Evolutionary conservation across 2,888 invertebrate species (phyloP), one percentile per base, ranked within the genome.

Genomic region (Macropis europaea): DNA sequence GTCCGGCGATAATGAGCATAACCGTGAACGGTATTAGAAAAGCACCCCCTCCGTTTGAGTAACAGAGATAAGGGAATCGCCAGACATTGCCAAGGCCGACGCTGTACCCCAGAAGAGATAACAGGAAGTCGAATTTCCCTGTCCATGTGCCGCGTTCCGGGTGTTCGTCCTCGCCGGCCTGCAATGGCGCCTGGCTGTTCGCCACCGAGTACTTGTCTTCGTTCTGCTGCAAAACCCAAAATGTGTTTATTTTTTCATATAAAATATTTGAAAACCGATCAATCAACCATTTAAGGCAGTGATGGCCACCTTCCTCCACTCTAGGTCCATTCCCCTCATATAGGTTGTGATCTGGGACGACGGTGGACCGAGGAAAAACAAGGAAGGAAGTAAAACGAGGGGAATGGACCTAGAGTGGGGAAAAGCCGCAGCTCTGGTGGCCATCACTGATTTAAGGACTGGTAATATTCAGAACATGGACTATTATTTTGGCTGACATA

Each of bases 11-110:
- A 80, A 96, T 91, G 75, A 97, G 92, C 94, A 96, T 95, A 70
- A 95, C 92, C 64, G 94, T 93, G 87, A 96, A 97, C 7, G 96
- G 96, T 87, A 97, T 95, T 19, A 97, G 92, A 89, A 97, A 96
- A 32, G 95, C 95, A 57, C 95, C 95, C 82, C 95, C 95, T 45
- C 95, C 95, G 87, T 95, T 95, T 75, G 94, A 94, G 88, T 95
- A 95, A 89, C 94, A 94, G 24, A 95, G 91, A 87, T 94, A 95
- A 2, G 95, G 95, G 89, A 95, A 95, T 22, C 95, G 91, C 95
- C 95, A 95, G 15, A 95, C 94, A 85, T 95, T 95, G 75, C 95
- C 95, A 60, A 95, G 90, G 1, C 95, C 95, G 53, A 95, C 95
- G 73, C 94, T 94, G 88, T 94, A 95, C 26, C 94, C 95, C 69